Evolutionary conservation across 2,113 vertebrate species (phyloP), one percentile per base, ranked within the genome.

Genomic region (Willisornis vidua): DNA sequence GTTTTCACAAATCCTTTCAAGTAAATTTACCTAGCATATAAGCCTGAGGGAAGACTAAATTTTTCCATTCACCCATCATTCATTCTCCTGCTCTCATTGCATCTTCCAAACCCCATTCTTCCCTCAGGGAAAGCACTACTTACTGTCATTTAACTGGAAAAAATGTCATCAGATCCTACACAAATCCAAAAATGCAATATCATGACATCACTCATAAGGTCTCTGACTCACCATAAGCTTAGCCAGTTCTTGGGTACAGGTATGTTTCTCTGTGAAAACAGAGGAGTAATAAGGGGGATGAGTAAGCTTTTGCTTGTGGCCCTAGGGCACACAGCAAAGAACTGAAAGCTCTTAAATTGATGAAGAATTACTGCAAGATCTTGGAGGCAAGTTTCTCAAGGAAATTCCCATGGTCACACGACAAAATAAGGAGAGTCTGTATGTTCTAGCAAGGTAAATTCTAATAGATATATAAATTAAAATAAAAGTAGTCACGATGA

Each of bases 1-100:
- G 4, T 90, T 97, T 94, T 95, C 41, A 39, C 63, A 95, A 94
- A 28, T 19, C 41, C 25, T 35, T 79, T 88, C 54, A 90, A 92
- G 63, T 63, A 83, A 91, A 93, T 92, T 90, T 93, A 83, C 68
- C n/a, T 83, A 85, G 5, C 35, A 37, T 61, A 77, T 29, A 88
- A 92, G 67, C 82, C 72, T 80, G 35, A 83, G 72, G 72, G 37
- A 93, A 41, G 43, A 88, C 55, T 73, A 66, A 58, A 24, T 62
- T 83, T 96, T 95, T 90, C 79, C 63, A 51, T 80, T 90, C 55
- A 88, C 28, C 4, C 14, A 26, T 92, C 67, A 66, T 65, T 95
- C 75, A 62, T 66, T 59, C 19, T 52, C 1, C 19, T 62, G 15
- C 51, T 93, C 19, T 67, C 33, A 35, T 78, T 90, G 79, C 37